A percentile compares a stretch with the other conserved stretches of the same genome.
Evolutionary conservation across 2,888 invertebrate species (phyloP).

Genomic region (Omphaloscelis lunosa): DNA sequence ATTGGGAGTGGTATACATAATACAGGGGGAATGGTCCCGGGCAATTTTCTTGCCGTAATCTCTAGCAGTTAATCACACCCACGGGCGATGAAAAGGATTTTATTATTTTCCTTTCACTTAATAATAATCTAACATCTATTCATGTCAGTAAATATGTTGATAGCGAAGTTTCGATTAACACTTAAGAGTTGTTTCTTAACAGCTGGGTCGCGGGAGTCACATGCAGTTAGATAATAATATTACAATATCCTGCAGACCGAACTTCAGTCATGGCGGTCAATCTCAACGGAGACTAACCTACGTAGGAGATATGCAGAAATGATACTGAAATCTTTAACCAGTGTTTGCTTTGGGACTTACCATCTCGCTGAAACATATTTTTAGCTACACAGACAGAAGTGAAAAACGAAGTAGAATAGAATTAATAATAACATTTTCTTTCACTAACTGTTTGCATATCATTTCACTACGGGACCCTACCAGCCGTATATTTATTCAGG

Average conservation of each 20-base stretch:
- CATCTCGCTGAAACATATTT: background rate
- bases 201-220: too few relatives aligned
- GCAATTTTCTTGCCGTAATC: slow-evolving; percentile 13
- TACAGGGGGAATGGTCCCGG: background rate
- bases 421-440: background rate
- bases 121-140: background rate
- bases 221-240: too few relatives aligned
- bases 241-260: too few relatives aligned
- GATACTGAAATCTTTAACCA: too few relatives aligned
- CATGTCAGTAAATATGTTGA: background rate
- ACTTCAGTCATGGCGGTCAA: too few relatives aligned
- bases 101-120: background rate
- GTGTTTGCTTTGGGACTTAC: too few relatives aligned
- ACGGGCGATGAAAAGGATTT: background rate
- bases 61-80: slow-evolving; percentile 1
- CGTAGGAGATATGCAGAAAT: too few relatives aligned
- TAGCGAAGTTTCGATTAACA: background rate
- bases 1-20: slow-evolving; percentile 1
- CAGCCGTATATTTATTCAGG: slow-evolving; percentile 32
- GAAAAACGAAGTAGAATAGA: background rate
- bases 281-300: background rate
- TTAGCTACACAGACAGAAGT: background rate
- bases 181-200: background rate
- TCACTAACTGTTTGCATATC: slow-evolving; percentile 12
- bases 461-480: slow-evolving; percentile 17